Evolutionary conservation across 2,797 vertebrate species (phyloP), one percentile per base, ranked within the genome.

Genomic region (Anguilla megastoma): DNA sequence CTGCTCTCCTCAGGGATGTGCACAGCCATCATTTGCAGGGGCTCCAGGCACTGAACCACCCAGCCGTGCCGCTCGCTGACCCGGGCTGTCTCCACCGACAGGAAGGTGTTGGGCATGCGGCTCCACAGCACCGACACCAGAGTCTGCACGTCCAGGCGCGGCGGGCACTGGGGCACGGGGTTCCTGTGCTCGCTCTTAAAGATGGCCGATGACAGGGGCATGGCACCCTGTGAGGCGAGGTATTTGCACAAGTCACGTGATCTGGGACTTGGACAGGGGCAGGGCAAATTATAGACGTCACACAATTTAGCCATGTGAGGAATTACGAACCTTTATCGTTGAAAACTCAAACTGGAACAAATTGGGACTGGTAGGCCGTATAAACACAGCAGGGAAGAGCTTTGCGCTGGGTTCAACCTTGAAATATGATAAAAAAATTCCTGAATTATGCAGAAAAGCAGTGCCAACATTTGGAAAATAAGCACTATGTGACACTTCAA

Each of bases 1-100:
- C 98, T 98, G 96, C 97, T 99, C 94, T 99, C 99, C 90, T 99
- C 99, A 0, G 99, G 98, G 91, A 99, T 99, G 90, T 99, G 97
- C n/a, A 99, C 97, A 0, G 97, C 99, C 97, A 99, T 95, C 98
- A 99, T 99, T 94, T 99, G 98, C 91, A 99, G 94, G 8, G 98
- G 97, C 87, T 99, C 98, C 92, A 97, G 92, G 91, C 98, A 99
- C 92, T 99, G 99, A 50, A 98, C 97, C 86, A 97, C 95, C 98
- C 98, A 99, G 89, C 99, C 99, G 0, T 99, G 99, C 16, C 98
- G 96, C 92, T 99, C 98, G 54, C 97, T 99, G 91, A 99, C 98
- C 0, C 97, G 95, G 74, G 97, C 97, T 0, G 95, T 98, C 91
- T 99, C 98, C 89, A 99, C 98, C 86, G 97, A 97, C 58, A 99